phyloP scores from a whole-genome alignment of 2,888 invertebrate species.

The Tenthredo livida region DNA sequence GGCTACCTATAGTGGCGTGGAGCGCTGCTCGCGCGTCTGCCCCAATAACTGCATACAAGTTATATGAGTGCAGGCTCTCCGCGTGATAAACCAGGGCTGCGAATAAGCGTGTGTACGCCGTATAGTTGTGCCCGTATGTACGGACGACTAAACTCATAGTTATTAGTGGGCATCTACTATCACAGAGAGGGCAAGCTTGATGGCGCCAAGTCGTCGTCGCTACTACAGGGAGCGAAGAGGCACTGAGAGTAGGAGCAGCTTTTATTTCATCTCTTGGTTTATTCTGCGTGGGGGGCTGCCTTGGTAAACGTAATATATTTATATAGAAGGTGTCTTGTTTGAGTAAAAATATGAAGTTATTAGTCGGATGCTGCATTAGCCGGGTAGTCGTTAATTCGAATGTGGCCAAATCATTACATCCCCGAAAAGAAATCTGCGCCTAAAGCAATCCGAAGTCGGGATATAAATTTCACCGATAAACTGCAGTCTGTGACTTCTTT shows the following conservation, averaged over 20 bases:
- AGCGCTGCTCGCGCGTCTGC: constrained; percentile 14
- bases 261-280: constrained; percentile 26
- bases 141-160: constrained; percentile 21
- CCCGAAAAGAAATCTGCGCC: too few relatives aligned
- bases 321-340: constrained; percentile 12
- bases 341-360: too few relatives aligned
- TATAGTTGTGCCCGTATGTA: constrained; percentile 2
- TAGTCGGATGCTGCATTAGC: too few relatives aligned
- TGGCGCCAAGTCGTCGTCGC: constrained; percentile 21
- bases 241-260: not conserved
- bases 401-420: too few relatives aligned
- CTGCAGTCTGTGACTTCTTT: too few relatives aligned
- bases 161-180: constrained; percentile 12
- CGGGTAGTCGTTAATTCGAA: too few relatives aligned
- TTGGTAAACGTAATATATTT: not conserved
- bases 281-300: not conserved
- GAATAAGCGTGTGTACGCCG: not conserved
- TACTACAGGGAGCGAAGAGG: not conserved
- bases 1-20: not conserved
- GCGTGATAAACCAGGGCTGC: constrained; percentile 10
- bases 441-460: too few relatives aligned
- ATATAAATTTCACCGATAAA: too few relatives aligned
- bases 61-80: constrained; percentile 30
- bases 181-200: constrained; percentile 17
- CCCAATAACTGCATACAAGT: constrained; percentile 38